Evolutionary conservation across 2,888 invertebrate species (phyloP), one percentile per base, ranked within the genome.

Genomic region (Pristionchus mayeri): DNA sequence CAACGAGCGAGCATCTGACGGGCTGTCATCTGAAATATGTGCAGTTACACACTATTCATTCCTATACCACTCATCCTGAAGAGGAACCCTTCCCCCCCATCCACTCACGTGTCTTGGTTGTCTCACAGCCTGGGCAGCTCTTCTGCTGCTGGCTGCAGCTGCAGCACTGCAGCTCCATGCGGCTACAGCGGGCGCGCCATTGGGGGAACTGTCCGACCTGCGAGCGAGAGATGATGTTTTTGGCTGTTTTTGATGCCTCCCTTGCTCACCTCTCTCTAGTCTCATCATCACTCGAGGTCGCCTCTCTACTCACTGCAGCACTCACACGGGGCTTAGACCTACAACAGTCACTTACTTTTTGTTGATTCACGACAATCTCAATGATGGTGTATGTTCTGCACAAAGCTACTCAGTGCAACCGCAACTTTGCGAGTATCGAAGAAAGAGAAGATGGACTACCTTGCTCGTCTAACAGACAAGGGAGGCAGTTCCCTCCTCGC

Each of bases 1-100:
- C 88, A 88, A 0, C 88, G 78, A 9, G 71, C 75, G 44, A 71
- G 40, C 71, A 71, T 37, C 71, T 37, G 40, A 24, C 71, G 71
- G 2, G 40, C 37, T n/a, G 37, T 71, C 24, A 71, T 37, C 71
- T 71, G 40, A 0, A 71, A 54, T 54, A 34, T 18, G 24, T 78
- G 3, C 18, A 67, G 30, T 16, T 4, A 9, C 34, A 27, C 27
- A 67, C n/a, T 3, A 54, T n/a, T 7, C n/a, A 54, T n/a, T 54
- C n/a, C n/a, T 1, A 30, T 67, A 2, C 18, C 34, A 3, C 34
- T 2, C 67, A 30, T 4, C 37, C 11, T 34, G 1, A 34, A 67
- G 1, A 2, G n/a, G n/a, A n/a, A 1, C 40, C 71, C 40, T n/a
- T 3, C 40, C 21, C 37, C 21, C 9, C 30, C 44, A 9, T 13